Evolutionary conservation across 1,140 invertebrate genomes (phyloP).

Genomic region (Heliconius hermathena): DNA sequence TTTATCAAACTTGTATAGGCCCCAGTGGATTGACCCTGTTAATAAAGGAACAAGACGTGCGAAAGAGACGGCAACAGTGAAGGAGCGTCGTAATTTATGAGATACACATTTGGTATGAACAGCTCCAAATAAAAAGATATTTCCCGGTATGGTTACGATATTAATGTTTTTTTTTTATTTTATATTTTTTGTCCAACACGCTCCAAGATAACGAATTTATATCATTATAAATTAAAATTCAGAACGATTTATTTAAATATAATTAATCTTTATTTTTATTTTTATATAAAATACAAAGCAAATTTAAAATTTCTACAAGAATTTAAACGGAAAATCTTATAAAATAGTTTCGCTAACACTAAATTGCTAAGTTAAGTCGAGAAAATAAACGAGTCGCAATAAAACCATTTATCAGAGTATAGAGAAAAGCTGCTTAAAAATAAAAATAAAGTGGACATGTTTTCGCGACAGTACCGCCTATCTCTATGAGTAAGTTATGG

Average conservation of each 20-base stretch:
- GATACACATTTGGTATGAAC: slow-evolving; percentile 81
- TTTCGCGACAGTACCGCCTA: slow-evolving; percentile 80
- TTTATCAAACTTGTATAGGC: slow-evolving; percentile 61
- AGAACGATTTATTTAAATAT: background rate
- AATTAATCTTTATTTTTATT: background rate
- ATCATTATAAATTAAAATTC: background rate
- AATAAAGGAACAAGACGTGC: slow-evolving; percentile 73
- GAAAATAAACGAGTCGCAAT: slow-evolving; percentile 36
- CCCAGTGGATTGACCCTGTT: slow-evolving; percentile 66
- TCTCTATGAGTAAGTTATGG: slow-evolving; percentile 83
- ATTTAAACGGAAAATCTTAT: background rate
- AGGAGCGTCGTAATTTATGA: slow-evolving; percentile 79
- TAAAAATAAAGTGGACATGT: slow-evolving; percentile 69
- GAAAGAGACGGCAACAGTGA: slow-evolving; percentile 66
- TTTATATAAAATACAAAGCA: background rate
- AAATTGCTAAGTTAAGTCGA: slow-evolving; percentile 25
- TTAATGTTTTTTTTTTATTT: slow-evolving; percentile 48
- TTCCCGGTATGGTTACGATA: slow-evolving; percentile 66
- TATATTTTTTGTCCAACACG: background rate
- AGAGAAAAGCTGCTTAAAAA: slow-evolving; percentile 49
- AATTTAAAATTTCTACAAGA: background rate
- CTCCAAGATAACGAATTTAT: background rate
- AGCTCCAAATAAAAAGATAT: slow-evolving; percentile 78
- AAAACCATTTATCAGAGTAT: slow-evolving; percentile 39
- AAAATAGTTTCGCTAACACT: slow-evolving; percentile 15